phyloP scores from a whole-genome alignment of 2,888 invertebrate species.

The Calameuta pallipes region DNA sequence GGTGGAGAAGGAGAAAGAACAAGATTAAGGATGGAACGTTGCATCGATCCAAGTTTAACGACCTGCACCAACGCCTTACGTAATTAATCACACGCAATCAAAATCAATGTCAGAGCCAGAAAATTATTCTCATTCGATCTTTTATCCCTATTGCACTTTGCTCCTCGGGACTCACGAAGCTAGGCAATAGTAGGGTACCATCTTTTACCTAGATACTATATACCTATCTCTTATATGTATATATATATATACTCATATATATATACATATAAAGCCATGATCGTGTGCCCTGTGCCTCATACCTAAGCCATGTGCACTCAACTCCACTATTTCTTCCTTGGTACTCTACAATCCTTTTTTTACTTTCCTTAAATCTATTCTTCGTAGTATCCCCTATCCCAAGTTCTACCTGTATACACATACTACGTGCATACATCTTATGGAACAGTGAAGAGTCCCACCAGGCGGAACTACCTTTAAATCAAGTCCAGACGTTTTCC shows the following conservation, averaged over 20 bases:
- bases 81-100: neutral
- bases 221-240: neutral
- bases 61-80: neutral
- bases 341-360: conserved; percentile 20
- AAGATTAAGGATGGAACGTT: neutral
- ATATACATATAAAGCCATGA: neutral
- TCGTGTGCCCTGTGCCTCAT: neutral
- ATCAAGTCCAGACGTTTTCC: conserved; percentile 38
- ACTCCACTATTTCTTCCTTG: conserved; percentile 39
- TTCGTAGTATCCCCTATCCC: neutral
- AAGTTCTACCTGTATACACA: neutral
- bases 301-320: neutral
- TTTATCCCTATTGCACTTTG: neutral
- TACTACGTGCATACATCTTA: neutral
- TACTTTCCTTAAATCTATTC: conserved; percentile 15
- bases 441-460: conserved; percentile 30
- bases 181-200: neutral
- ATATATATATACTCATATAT: too few species aligned
- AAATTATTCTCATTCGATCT: neutral
- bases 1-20: neutral
- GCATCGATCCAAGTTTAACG: neutral
- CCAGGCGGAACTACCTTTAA: conserved; percentile 35
- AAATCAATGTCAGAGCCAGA: neutral
- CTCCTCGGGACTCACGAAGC: neutral
- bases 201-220: neutral